Conservation (phyloP, 2,113 vertebrate genomes). For the Entomyzon cyanotis region DNA sequence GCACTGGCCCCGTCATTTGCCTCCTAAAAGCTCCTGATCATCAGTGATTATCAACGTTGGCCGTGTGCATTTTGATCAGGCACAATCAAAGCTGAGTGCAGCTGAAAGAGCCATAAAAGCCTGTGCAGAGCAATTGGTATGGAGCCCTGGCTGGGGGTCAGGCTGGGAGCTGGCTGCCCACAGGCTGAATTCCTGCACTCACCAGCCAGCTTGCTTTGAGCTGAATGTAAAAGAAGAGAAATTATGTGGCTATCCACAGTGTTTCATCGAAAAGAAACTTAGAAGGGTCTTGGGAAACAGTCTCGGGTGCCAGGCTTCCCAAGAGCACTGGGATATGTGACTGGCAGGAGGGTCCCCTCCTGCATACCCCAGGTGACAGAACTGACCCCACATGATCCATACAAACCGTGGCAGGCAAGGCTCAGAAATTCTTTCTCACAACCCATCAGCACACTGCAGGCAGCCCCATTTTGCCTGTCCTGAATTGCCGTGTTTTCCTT, state of each 20-base stretch:
- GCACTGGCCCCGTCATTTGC: background rate
- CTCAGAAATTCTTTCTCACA: background rate
- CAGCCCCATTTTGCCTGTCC: background rate
- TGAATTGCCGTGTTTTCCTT: background rate
- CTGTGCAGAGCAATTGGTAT: conserved; percentile 12
- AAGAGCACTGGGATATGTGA: accelerated
- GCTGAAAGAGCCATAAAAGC: conserved; percentile 43
- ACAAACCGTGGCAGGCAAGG: background rate
- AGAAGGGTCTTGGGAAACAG: background rate
- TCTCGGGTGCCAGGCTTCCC: accelerated
- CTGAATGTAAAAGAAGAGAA: conserved; percentile 4
- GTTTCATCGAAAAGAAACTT: background rate
- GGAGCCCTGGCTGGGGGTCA: conserved; percentile 23
- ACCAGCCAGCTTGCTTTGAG: background rate
- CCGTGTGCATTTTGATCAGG: conserved; percentile 54
- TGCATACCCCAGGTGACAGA: background rate
- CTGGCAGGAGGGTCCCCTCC: background rate
- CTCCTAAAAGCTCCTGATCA: conserved; percentile 60
- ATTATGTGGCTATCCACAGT: accelerated
- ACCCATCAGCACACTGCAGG: background rate
- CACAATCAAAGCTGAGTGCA: conserved; percentile 62
- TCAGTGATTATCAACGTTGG: conserved; percentile 51
- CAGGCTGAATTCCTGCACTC: background rate
- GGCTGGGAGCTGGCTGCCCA: background rate
- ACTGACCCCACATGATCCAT: background rate